phyloP scores from a whole-genome alignment of 2,797 vertebrate genomes.

The Semotilus atromaculatus region DNA sequence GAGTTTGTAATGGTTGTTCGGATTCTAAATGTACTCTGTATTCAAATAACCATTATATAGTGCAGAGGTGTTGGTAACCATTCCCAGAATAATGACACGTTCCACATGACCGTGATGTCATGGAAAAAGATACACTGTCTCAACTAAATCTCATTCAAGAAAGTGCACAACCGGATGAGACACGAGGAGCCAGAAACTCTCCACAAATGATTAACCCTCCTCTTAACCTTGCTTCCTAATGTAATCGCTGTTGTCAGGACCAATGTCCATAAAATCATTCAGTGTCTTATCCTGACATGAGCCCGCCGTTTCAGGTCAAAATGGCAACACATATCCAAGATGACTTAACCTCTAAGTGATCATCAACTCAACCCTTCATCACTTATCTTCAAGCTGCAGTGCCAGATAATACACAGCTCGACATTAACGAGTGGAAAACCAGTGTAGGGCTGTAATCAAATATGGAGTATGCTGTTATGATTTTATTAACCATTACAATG shows the following conservation, averaged over 20 bases:
- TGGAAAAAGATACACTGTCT: conserved; percentile 54
- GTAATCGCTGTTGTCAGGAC: not conserved
- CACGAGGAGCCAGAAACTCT: not conserved
- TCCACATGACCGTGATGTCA: conserved; percentile 47
- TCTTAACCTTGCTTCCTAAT: not conserved
- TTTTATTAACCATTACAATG: not conserved
- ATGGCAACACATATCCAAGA: conserved; percentile 47
- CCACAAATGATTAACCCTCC: conserved; percentile 22
- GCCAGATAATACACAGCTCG: not conserved
- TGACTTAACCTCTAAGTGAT: conserved; percentile 44
- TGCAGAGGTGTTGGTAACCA: conserved; percentile 23
- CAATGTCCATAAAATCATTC: conserved; percentile 22
- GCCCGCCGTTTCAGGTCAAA: conserved; percentile 34
- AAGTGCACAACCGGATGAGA: conserved; percentile 11
- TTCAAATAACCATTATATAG: conserved; percentile 46
- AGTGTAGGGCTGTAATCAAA: conserved; percentile 15
- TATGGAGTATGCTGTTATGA: not conserved
- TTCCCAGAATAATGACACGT: conserved; percentile 47
- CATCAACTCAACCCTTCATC: conserved; percentile 50
- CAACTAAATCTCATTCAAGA: conserved; percentile 40
- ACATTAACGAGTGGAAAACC: not conserved
- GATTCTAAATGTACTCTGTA: conserved; percentile 27
- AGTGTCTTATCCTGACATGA: not conserved
- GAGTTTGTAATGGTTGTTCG: conserved; percentile 19
- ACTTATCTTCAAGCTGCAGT: conserved; percentile 42